Percentiles rank a stretch among this genome's conserved stretches.
Conservation (phyloP, 2,888 invertebrate species). For the Lymantria monacha region DNA sequence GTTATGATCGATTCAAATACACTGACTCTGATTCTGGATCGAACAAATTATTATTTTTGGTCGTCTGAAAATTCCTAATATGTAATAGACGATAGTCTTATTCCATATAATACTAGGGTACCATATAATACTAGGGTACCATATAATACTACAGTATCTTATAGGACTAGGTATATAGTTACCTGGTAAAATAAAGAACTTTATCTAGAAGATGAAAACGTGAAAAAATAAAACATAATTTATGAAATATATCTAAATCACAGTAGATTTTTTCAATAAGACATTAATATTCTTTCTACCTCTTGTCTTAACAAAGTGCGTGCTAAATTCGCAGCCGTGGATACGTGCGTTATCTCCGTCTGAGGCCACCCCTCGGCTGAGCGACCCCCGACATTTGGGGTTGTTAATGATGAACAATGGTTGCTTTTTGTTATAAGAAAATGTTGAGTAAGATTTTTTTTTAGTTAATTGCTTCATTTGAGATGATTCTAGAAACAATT, state of each 20-base stretch:
- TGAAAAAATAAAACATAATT: neutral
- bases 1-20: too few species aligned
- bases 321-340: constrained; percentile 7
- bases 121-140: too few species aligned
- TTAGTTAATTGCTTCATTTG: constrained; percentile 11
- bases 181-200: too few species aligned
- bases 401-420: constrained; percentile 20
- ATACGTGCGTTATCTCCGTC: constrained; percentile 42
- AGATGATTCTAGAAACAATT: neutral
- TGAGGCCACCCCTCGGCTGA: constrained; percentile 18
- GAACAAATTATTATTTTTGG: too few species aligned
- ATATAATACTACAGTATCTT: too few species aligned
- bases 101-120: too few species aligned
- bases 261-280: too few species aligned
- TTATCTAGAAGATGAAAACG: too few species aligned
- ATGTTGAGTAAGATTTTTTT: constrained; percentile 8
- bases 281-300: neutral
- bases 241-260: neutral
- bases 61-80: too few species aligned
- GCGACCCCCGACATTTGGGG: constrained; percentile 34
- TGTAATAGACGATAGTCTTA: too few species aligned
- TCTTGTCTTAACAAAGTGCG: constrained; percentile 5
- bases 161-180: too few species aligned
- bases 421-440: constrained; percentile 5
- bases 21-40: too few species aligned